These are phyloP conservation scores for Apamea sordens DNA, from an alignment of 2,888 invertebrate genomes.

Conservation along the genomic window DNA sequence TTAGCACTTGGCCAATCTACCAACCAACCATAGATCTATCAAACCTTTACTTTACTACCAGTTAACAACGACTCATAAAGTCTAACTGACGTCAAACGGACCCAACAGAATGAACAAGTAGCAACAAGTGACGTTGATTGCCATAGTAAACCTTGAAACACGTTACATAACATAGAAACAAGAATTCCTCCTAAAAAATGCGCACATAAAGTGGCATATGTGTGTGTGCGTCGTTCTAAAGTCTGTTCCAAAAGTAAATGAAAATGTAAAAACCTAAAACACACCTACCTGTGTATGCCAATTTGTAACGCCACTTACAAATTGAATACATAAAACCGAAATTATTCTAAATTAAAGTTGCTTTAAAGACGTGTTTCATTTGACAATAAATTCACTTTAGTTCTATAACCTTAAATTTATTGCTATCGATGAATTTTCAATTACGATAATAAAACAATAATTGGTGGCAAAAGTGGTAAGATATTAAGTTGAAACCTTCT, in stretches of 20 bases:
- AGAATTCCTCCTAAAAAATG: background rate
- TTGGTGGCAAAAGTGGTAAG: too few relatives aligned
- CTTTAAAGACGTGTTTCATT: too few relatives aligned
- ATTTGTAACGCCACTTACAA: background rate
- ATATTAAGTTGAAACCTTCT: too few relatives aligned
- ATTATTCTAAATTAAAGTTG: background rate
- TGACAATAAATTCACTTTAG: too few relatives aligned
- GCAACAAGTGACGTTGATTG: slow-evolving; percentile 37
- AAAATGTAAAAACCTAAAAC: too few relatives aligned
- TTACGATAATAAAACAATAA: too few relatives aligned
- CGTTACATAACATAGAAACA: background rate
- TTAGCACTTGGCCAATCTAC: background rate
- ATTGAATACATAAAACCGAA: background rate
- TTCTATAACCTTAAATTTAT: too few relatives aligned
- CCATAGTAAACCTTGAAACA: slow-evolving; percentile 27
- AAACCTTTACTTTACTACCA: slow-evolving; percentile 17
- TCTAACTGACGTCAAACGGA: slow-evolving; percentile 50
- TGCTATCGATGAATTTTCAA: too few relatives aligned
- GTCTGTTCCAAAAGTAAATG: too few relatives aligned
- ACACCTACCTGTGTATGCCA: background rate
- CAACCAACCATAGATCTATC: background rate
- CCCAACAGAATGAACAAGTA: slow-evolving; percentile 23
- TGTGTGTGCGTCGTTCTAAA: background rate
- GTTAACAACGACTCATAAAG: slow-evolving; percentile 40
- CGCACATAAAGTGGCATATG: background rate